Evolutionary conservation across 2,888 invertebrate genomes (phyloP).

Genomic region (Nomada lathburiana): DNA sequence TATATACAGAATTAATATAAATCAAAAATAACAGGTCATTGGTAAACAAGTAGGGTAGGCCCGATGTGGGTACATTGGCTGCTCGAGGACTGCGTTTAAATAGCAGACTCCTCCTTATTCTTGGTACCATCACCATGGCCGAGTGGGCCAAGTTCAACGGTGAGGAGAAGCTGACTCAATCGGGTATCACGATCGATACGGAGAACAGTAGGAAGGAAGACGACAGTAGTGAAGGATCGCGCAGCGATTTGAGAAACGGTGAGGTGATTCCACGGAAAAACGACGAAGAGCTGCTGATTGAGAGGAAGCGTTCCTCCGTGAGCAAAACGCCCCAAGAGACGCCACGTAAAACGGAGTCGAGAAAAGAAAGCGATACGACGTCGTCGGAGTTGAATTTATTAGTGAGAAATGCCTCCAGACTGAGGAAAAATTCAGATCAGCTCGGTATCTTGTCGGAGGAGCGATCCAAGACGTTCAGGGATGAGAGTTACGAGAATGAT

Average conservation of each 20-base stretch:
- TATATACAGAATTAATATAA: background rate
- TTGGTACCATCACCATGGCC: constrained; percentile 75
- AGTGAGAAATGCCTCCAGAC: constrained; percentile 21
- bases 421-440: constrained; percentile 43
- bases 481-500: constrained; percentile 66
- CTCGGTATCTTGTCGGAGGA: constrained; percentile 48
- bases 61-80: constrained; percentile 28
- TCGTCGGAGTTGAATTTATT: constrained; percentile 33
- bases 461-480: background rate
- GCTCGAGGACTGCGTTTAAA: constrained; percentile 17
- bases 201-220: constrained; percentile 5
- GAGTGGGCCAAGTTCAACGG: constrained; percentile 80
- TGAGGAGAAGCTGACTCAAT: constrained; percentile 61
- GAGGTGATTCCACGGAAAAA: constrained; percentile 16
- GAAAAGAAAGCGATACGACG: constrained; percentile 6
- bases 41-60: background rate
- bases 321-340: constrained; percentile 12
- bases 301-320: constrained; percentile 10
- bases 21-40: no score
- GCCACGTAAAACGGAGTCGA: constrained; percentile 6
- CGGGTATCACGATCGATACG: constrained; percentile 34
- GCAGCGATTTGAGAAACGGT: constrained; percentile 37
- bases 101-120: constrained; percentile 5
- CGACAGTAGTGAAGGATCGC: constrained; percentile 5
- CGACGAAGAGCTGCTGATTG: constrained; percentile 38